A percentile compares a stretch with the other conserved stretches of the same genome.
These are phyloP conservation scores for Halictus ligatus DNA, from an alignment of 2,888 invertebrate genomes.

Conservation along the genomic window DNA sequence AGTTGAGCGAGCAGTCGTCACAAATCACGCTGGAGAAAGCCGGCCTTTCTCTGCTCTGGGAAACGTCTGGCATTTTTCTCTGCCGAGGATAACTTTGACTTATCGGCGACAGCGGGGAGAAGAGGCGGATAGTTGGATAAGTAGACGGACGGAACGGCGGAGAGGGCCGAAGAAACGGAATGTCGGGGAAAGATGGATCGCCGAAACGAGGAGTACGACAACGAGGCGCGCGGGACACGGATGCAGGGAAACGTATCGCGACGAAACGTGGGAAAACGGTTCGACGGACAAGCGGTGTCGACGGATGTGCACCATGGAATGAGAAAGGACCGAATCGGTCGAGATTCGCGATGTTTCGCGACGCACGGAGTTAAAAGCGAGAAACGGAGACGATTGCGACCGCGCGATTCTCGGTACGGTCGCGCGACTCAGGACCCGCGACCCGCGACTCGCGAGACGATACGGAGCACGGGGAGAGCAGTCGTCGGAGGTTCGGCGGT, in stretches of 20 bases:
- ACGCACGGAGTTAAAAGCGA: background rate
- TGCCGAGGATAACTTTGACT: constrained; percentile 84
- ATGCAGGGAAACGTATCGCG: background rate
- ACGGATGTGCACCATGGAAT: background rate
- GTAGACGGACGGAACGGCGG: constrained; percentile 38
- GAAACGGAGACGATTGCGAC: background rate
- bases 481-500: constrained; percentile 70
- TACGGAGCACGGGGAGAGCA: constrained; percentile 50
- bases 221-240: no score
- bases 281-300: background rate
- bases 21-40: constrained; percentile 83
- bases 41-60: constrained; percentile 83
- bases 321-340: background rate
- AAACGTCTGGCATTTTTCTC: constrained; percentile 85
- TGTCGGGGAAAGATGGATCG: constrained; percentile 14
- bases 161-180: constrained; percentile 37
- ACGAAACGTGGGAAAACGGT: background rate
- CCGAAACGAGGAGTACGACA: constrained; percentile 18
- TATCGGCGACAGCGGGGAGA: constrained; percentile 81
- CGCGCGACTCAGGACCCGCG: background rate
- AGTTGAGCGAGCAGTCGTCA: constrained; percentile 83
- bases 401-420: background rate
- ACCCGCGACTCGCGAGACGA: background rate
- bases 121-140: constrained; percentile 42
- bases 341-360: background rate